These are phyloP conservation scores for Anastrepha obliqua DNA, from an alignment of 1,140 invertebrate genomes.

Conservation along the genomic window DNA sequence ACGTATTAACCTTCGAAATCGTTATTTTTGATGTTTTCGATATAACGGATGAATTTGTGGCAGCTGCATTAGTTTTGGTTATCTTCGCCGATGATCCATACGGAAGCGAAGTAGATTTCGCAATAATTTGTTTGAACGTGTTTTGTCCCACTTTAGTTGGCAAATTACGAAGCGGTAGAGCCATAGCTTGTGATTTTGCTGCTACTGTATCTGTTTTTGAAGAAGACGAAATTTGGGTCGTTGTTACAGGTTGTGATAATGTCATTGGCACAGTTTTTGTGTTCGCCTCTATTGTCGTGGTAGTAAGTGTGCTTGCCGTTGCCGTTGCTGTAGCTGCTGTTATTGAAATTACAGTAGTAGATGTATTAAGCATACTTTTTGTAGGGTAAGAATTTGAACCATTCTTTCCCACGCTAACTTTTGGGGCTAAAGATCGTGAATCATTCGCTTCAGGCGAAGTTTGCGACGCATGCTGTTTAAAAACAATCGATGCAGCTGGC, in stretches of 20 bases:
- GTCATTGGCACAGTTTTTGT: neutral
- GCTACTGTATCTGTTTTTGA: neutral
- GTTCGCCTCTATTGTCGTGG: neutral
- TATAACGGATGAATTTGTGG: neutral
- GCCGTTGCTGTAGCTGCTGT: neutral
- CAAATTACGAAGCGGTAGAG: neutral
- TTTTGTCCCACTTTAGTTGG: neutral
- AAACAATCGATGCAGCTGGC: slow-evolving; percentile 31
- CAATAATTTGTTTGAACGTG: neutral
- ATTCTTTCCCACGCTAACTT: neutral
- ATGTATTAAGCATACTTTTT: neutral
- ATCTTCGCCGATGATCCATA: neutral
- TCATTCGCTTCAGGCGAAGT: neutral
- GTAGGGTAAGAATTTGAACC: neutral
- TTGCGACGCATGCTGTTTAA: neutral
- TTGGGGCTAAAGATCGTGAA: neutral
- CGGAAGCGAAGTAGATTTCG: neutral
- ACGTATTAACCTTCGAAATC: neutral
- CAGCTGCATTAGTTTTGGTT: neutral
- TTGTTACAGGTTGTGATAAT: neutral
- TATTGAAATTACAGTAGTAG: neutral
- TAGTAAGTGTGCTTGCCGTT: neutral
- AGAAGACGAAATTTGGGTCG: neutral
- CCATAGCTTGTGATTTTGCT: neutral
- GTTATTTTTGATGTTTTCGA: neutral